These are phyloP conservation scores for Manduca sexta DNA, from an alignment of 1,140 invertebrate genomes.

Conservation along the genomic window DNA sequence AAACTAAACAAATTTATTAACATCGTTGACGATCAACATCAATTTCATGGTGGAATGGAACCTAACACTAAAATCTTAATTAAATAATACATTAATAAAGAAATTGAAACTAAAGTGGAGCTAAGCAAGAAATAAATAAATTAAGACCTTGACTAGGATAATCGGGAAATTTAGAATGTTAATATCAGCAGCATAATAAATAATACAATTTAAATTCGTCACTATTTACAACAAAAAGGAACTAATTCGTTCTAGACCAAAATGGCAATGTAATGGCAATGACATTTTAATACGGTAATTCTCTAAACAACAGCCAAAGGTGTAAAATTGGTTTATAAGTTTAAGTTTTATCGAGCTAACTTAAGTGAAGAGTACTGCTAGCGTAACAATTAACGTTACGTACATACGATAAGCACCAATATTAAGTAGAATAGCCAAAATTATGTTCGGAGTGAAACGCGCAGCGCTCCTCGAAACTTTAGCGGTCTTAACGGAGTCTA, in stretches of 20 bases:
- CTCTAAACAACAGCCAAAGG: conserved; percentile 50
- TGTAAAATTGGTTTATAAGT: conserved; percentile 40
- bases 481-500: conserved; percentile 22
- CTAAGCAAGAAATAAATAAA: conserved; percentile 56
- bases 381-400: conserved; percentile 1
- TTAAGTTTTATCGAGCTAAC: conserved; percentile 25
- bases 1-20: conserved; percentile 54
- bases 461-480: conserved; percentile 17
- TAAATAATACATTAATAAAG: conserved; percentile 49
- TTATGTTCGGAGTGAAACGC: neutral
- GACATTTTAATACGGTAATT: conserved; percentile 47
- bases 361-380: conserved; percentile 10
- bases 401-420: conserved; percentile 26
- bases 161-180: conserved; percentile 65
- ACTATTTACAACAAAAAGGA: conserved; percentile 67
- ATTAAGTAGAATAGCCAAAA: conserved; percentile 38
- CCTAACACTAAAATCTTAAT: conserved; percentile 53
- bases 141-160: conserved; percentile 67
- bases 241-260: conserved; percentile 68
- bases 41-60: conserved; percentile 47
- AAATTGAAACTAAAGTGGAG: conserved; percentile 52
- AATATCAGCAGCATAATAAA: conserved; percentile 57
- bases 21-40: conserved; percentile 27
- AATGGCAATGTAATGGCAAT: conserved; percentile 72
- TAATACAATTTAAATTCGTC: conserved; percentile 62